Percentiles rank a stretch among this genome's conserved stretches.
Evolutionary conservation across 2,888 invertebrate species (phyloP).

Genomic region (Dryobotodes eremita): DNA sequence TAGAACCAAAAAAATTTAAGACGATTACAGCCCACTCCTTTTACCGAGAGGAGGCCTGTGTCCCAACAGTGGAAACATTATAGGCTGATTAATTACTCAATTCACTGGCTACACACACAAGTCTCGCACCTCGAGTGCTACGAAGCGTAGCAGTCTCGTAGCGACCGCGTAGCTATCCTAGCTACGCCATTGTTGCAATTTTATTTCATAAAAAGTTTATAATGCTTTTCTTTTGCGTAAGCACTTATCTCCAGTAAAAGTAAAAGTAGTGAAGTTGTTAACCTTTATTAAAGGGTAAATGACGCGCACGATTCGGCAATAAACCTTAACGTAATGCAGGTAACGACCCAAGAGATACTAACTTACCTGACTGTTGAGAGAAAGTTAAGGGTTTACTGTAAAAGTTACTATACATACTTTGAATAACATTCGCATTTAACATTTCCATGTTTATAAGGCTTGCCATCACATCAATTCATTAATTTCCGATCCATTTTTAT

Average conservation of each 20-base stretch:
- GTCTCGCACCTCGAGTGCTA: slow-evolving; percentile 33
- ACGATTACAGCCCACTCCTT: too few relatives aligned
- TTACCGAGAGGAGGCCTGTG: too few relatives aligned
- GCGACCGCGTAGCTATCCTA: slow-evolving; percentile 15
- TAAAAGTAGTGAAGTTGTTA: slow-evolving; percentile 45
- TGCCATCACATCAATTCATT: slow-evolving; percentile 25
- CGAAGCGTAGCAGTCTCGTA: slow-evolving; percentile 44
- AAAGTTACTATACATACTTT: slow-evolving; percentile 28
- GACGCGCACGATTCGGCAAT: slow-evolving; percentile 50
- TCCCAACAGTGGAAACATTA: too few relatives aligned
- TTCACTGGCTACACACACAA: not conserved
- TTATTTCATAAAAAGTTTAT: not conserved
- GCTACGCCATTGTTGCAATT: not conserved
- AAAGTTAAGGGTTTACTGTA: slow-evolving; percentile 33
- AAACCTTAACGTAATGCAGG: slow-evolving; percentile 59
- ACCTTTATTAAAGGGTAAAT: slow-evolving; percentile 36
- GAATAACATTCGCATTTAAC: slow-evolving; percentile 28
- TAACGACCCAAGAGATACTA: slow-evolving; percentile 61
- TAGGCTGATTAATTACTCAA: too few relatives aligned
- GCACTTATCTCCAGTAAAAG: slow-evolving; percentile 26
- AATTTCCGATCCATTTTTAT: slow-evolving; percentile 48
- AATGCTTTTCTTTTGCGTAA: not conserved
- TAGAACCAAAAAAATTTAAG: too few relatives aligned
- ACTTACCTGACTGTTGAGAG: slow-evolving; percentile 34
- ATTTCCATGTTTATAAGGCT: slow-evolving; percentile 23